Conservation (phyloP, 2,888 invertebrate genomes). For the Mesorhabditis sp. region DNA sequence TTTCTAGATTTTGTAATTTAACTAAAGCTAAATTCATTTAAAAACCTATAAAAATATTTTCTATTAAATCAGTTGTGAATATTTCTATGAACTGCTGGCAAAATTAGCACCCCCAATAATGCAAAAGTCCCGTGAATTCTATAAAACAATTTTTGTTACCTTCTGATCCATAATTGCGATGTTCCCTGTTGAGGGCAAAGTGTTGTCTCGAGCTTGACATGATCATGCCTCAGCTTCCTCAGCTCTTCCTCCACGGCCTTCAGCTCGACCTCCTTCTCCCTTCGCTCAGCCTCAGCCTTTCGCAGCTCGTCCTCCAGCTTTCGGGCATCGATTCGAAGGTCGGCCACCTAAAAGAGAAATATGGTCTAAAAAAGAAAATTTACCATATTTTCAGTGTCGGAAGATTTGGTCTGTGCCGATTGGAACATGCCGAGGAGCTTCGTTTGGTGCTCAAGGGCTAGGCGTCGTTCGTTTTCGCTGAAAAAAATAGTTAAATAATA, state of each 20-base stretch:
- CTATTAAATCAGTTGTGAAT: too few relatives aligned
- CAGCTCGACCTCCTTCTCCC: neutral
- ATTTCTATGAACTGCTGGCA: too few relatives aligned
- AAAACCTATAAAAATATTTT: too few relatives aligned
- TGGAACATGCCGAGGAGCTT: neutral
- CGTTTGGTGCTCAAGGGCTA: neutral
- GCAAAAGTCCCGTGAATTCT: too few relatives aligned
- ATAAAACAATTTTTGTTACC: neutral
- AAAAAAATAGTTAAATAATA: neutral
- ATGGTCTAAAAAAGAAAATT: neutral
- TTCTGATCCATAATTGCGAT: neutral
- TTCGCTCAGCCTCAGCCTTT: neutral
- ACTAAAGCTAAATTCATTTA: too few relatives aligned
- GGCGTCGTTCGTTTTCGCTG: neutral
- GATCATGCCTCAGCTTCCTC: slow-evolving; percentile 13
- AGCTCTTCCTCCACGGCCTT: slow-evolving; percentile 11
- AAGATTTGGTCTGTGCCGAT: neutral
- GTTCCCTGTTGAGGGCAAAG: slow-evolving; percentile 10
- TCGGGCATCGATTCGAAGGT: neutral
- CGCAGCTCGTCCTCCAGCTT: neutral
- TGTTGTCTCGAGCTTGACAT: slow-evolving; percentile 12
- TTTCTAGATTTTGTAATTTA: too few relatives aligned
- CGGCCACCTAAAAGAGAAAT: slow-evolving; percentile 1
- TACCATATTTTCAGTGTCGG: neutral
- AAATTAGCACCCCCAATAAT: too few relatives aligned